These are phyloP conservation scores for Macrotrachela quadricornifera DNA, from an alignment of 1,140 invertebrate genomes.

Conservation along the genomic window DNA sequence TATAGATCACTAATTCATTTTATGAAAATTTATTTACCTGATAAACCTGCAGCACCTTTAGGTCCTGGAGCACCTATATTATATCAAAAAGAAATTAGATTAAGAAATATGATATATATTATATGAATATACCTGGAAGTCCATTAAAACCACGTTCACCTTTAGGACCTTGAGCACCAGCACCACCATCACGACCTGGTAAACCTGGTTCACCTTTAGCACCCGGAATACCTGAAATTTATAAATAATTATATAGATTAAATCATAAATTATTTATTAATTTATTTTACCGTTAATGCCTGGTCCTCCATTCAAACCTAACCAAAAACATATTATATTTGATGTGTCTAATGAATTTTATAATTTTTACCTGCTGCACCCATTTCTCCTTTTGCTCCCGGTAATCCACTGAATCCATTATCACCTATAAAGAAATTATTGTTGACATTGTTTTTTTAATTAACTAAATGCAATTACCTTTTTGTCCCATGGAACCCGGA, in stretches of 20 bases:
- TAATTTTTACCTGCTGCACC: conserved; percentile 2
- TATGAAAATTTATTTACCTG: neutral
- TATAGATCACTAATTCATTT: no score
- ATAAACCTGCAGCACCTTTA: neutral
- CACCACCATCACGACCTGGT: neutral
- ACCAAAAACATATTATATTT: neutral
- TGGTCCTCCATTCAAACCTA: neutral
- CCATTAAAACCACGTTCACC: neutral
- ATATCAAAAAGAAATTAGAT: conserved; percentile 12
- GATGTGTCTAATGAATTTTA: no score
- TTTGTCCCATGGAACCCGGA: conserved; percentile 29
- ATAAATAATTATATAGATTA: neutral
- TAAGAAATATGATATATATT: neutral
- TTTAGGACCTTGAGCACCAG: conserved; percentile 1
- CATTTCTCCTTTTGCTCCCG: neutral
- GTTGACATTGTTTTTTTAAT: neutral
- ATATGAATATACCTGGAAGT: no score
- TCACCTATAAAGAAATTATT: neutral
- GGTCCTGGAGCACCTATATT: conserved; percentile 13
- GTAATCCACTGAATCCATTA: neutral
- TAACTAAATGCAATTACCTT: conserved; percentile 9
- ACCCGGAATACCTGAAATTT: neutral
- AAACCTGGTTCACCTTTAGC: neutral
- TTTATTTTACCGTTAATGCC: conserved; percentile 2
- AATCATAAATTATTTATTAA: neutral